phyloP scores from a whole-genome alignment of 1,140 invertebrate species.

The Musca domestica region DNA sequence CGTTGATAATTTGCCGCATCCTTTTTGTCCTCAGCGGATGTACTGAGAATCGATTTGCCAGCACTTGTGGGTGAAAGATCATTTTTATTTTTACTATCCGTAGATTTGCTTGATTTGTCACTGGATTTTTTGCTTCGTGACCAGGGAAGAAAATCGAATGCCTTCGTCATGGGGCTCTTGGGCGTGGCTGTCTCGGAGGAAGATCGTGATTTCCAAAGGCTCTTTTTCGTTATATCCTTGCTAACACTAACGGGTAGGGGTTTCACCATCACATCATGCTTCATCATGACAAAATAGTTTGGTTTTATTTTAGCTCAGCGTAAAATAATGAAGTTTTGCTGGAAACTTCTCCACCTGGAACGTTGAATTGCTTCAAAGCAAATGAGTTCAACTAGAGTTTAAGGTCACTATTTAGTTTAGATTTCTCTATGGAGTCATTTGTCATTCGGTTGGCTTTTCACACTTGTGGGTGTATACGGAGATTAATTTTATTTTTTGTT shows the following conservation, averaged over 20 bases:
- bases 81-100: neutral
- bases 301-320: neutral
- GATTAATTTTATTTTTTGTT: too few species aligned
- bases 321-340: neutral
- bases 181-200: constrained; percentile 17
- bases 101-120: constrained; percentile 10
- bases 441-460: neutral
- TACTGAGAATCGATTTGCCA: neutral
- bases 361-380: neutral
- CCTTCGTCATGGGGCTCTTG: constrained; percentile 50
- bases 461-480: too few species aligned
- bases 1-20: constrained; percentile 38
- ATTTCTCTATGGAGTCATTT: neutral
- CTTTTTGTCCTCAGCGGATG: constrained; percentile 30
- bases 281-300: constrained; percentile 26
- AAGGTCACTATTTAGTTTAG: neutral
- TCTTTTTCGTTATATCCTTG: constrained; percentile 8
- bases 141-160: constrained; percentile 51
- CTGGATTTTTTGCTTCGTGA: constrained; percentile 23
- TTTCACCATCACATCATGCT: constrained; percentile 24
- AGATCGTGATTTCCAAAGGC: constrained; percentile 23
- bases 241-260: constrained; percentile 7
- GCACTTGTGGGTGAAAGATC: neutral
- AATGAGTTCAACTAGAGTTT: constrained; percentile 8
- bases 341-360: too few species aligned